A percentile compares a stretch with the other conserved stretches of the same genome.
Conservation (phyloP, 2,888 invertebrate species). For the Agrilus mali region DNA sequence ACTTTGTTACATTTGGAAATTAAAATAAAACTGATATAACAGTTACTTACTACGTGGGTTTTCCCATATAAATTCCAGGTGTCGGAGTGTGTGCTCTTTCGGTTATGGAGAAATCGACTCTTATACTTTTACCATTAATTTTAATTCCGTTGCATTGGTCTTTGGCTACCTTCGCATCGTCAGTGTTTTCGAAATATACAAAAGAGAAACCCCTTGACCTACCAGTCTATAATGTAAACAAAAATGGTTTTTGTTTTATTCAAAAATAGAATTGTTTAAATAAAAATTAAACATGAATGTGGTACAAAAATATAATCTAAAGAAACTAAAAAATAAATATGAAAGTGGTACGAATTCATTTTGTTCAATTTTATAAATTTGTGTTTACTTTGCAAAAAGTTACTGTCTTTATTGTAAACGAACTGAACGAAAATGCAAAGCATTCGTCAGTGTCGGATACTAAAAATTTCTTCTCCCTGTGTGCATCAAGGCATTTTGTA, state of each 20-base stretch:
- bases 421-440: slow-evolving; percentile 19
- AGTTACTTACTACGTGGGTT: slow-evolving; percentile 61
- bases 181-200: slow-evolving; percentile 79
- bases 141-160: slow-evolving; percentile 90
- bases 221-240: slow-evolving; percentile 46
- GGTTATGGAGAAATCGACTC: slow-evolving; percentile 94
- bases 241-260: slow-evolving; percentile 7
- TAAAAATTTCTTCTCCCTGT: slow-evolving; percentile 22
- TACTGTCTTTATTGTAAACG: slow-evolving; percentile 21
- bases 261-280: too few relatives aligned
- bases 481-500: slow-evolving; percentile 23
- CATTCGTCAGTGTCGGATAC: slow-evolving; percentile 23
- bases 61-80: slow-evolving; percentile 94
- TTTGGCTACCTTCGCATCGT: slow-evolving; percentile 87
- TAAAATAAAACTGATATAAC: not conserved
- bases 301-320: not conserved
- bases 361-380: too few relatives aligned
- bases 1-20: not conserved
- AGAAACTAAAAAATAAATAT: not conserved
- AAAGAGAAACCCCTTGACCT: slow-evolving; percentile 94
- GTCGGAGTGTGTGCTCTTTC: slow-evolving; percentile 94
- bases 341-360: not conserved
- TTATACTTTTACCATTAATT: slow-evolving; percentile 82
- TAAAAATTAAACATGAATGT: too few relatives aligned
- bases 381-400: not conserved